Evolutionary conservation across 23 tunicate genomes (phyloP), one percentile per base, ranked within the genome.

Genomic region (Pegea sp.): DNA sequence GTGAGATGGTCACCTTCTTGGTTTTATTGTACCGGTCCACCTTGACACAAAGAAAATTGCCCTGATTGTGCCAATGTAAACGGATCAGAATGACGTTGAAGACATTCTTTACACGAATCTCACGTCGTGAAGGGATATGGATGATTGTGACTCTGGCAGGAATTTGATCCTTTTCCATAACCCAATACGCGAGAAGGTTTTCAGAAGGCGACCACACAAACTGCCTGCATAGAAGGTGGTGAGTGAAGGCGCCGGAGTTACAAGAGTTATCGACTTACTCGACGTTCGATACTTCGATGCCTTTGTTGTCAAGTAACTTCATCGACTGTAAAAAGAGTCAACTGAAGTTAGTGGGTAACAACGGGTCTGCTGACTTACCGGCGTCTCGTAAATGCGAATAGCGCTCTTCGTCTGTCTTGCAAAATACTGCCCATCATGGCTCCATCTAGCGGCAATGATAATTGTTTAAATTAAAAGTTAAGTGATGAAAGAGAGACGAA

Each of bases 81-180:
- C 90, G 64, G 34, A 91, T 78, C 56, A 78, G 76, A 26, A 76
- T 33, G 19, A 73, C 90, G 29, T 91, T 91, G 60, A 77, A 78
- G 33, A 91, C 65, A 49, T 91, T 91, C 52, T 91, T 91, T 29
- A 91, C 99, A 28, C 99, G 69, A 27, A 91, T 70, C 56, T 91
- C 99, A 33, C 72, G 75, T 29, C 75, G 58, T 1, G 77, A 69
- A 3, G 99, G 99, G 31, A 91, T 71, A 2, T 68, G 70, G 5
- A 91, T 55, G 25, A 91, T 72, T 5, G 86, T 91, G 7, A 91
- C 99, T 2, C 99, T 58, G 29, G 99, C 99, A 0, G 99, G 99
- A 4, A 81, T 74, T 49, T 91, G 74, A 26, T 81, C 66, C 22
- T 42, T 56, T 60, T 91, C 92, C 25, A 93, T 74, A 0, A 79